phyloP scores from a whole-genome alignment of 92 coral and sea anemone species.

The Phenganax subtilis region DNA sequence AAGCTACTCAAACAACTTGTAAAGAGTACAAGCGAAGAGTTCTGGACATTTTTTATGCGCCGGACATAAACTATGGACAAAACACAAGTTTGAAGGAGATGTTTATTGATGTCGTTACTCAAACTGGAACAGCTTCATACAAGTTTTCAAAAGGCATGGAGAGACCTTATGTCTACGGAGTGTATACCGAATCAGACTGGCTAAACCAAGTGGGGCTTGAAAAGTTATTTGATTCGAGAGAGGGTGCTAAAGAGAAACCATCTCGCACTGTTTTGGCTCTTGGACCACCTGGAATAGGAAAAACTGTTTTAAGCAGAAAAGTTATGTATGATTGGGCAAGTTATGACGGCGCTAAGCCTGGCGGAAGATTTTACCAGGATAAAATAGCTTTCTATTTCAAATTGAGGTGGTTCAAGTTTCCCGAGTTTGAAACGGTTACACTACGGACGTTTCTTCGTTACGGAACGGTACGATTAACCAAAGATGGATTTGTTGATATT shows the following conservation, averaged over 20 bases:
- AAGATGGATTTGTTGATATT: too few species aligned
- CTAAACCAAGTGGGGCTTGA: slow-evolving; percentile 10
- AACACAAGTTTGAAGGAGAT: not conserved
- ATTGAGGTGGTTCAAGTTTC: slow-evolving; percentile 46
- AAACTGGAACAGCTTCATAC: not conserved
- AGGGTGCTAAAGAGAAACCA: slow-evolving; percentile 12
- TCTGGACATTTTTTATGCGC: too few species aligned
- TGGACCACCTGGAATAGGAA: slow-evolving; percentile 61
- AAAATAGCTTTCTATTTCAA: slow-evolving; percentile 27
- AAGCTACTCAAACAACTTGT: too few species aligned
- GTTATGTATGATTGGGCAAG: slow-evolving; percentile 44
- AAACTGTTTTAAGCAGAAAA: slow-evolving; percentile 44
- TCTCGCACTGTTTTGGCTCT: slow-evolving; percentile 44
- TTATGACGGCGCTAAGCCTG: not conserved
- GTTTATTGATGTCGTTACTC: not conserved
- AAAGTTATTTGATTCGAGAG: slow-evolving; percentile 38
- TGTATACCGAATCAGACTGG: slow-evolving; percentile 22
- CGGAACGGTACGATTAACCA: not conserved
- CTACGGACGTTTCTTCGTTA: slow-evolving; percentile 27
- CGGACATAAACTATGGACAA: too few species aligned
- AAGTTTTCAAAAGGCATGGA: not conserved
- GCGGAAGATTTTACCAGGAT: not conserved
- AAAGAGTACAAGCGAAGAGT: too few species aligned
- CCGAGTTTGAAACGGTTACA: slow-evolving; percentile 23
- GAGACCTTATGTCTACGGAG: slow-evolving; percentile 36